phyloP scores from a whole-genome alignment of 2,888 invertebrate genomes.

The Hirtodrosophila cameraria region DNA sequence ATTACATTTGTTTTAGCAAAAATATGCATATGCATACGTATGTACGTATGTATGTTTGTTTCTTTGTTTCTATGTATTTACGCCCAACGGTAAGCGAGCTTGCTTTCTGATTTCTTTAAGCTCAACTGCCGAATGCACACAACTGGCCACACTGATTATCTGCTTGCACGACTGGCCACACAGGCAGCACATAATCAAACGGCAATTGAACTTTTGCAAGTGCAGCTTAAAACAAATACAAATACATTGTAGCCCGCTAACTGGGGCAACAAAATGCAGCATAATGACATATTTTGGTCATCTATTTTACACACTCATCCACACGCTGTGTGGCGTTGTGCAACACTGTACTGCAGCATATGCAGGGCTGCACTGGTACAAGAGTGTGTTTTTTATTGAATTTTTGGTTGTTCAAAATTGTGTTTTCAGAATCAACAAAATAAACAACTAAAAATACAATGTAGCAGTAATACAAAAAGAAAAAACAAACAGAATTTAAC shows the following conservation, averaged over 20 bases:
- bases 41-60: neutral
- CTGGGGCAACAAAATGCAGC: slow-evolving; percentile 5
- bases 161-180: neutral
- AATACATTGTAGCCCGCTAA: slow-evolving; percentile 4
- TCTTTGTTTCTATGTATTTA: neutral
- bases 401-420: slow-evolving; percentile 13
- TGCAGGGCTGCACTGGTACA: slow-evolving; percentile 3
- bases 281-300: neutral
- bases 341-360: slow-evolving; percentile 26
- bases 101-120: slow-evolving; percentile 5
- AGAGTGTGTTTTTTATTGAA: slow-evolving; percentile 1
- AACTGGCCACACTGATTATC: too few relatives aligned
- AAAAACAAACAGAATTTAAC: slow-evolving; percentile 24
- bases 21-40: slow-evolving; percentile 32
- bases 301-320: neutral
- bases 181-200: neutral
- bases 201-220: neutral
- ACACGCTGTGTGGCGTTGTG: slow-evolving; percentile 1
- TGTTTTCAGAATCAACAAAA: neutral
- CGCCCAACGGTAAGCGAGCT: neutral
- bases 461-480: slow-evolving; percentile 9
- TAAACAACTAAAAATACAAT: neutral
- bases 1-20: slow-evolving; percentile 41
- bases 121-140: slow-evolving; percentile 1
- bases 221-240: neutral